These are phyloP conservation scores for Xylota sylvarum DNA, from an alignment of 2,888 invertebrate genomes.

Conservation along the genomic window DNA sequence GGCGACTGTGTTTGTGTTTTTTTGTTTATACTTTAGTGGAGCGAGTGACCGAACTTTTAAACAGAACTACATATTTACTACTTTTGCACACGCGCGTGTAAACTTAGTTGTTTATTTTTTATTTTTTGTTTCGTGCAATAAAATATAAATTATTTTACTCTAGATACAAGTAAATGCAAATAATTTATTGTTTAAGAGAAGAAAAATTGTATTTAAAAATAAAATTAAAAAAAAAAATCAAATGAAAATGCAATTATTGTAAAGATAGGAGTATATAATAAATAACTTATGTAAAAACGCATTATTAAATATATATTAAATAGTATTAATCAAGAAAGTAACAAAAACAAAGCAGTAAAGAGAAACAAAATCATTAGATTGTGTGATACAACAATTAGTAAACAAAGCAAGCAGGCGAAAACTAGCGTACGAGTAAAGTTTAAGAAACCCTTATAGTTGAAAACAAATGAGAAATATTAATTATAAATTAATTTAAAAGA, in stretches of 20 bases:
- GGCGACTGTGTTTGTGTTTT: conserved; percentile 41
- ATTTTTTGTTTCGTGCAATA: conserved; percentile 37
- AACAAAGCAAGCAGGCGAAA: conserved; percentile 44
- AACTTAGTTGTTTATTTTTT: neutral
- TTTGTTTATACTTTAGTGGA: conserved; percentile 5
- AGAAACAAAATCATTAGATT: conserved; percentile 58
- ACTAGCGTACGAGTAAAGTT: conserved; percentile 60
- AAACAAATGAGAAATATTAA: conserved; percentile 52
- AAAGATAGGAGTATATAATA: conserved; percentile 53
- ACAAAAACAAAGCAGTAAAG: conserved; percentile 27
- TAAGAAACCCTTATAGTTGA: conserved; percentile 66
- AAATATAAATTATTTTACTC: conserved; percentile 36
- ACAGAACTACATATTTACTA: conserved; percentile 25
- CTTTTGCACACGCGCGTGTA: conserved; percentile 15
- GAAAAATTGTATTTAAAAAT: conserved; percentile 2
- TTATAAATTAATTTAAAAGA: conserved; percentile 60
- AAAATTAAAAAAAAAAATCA: conserved; percentile 1
- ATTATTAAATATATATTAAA: conserved; percentile 31
- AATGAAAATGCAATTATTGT: conserved; percentile 67
- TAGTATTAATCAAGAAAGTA: conserved; percentile 39
- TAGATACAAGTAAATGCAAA: conserved; percentile 36
- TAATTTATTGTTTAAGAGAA: conserved; percentile 22
- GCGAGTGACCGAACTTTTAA: neutral
- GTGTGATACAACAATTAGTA: conserved; percentile 69
- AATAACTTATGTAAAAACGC: conserved; percentile 56